Conservation (phyloP, 2,888 invertebrate genomes). For the Papilio elwesi region DNA sequence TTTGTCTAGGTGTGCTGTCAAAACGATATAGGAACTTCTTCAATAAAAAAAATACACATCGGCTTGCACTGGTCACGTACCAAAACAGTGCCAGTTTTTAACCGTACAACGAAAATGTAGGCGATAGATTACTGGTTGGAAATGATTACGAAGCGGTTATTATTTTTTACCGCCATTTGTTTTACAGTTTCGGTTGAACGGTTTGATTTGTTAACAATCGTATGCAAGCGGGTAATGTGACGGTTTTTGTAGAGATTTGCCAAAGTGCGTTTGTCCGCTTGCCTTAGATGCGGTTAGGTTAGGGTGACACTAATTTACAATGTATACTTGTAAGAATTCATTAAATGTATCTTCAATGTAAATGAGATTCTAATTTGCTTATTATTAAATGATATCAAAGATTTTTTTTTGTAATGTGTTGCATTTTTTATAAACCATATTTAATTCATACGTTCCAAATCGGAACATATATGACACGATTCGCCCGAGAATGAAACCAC, state of each 20-base stretch:
- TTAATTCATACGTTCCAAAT: slow-evolving; percentile 14
- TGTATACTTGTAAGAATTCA: no score
- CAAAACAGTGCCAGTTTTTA: background rate
- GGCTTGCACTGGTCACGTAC: background rate
- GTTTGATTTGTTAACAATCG: slow-evolving; percentile 46
- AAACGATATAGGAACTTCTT: background rate
- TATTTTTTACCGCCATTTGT: slow-evolving; percentile 39
- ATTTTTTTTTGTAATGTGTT: no score
- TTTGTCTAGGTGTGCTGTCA: no score
- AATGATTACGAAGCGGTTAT: slow-evolving; percentile 33
- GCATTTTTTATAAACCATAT: background rate
- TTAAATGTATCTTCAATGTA: background rate
- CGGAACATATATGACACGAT: slow-evolving; percentile 22
- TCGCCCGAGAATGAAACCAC: slow-evolving; percentile 21
- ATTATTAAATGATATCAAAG: no score
- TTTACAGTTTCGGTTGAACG: slow-evolving; percentile 40
- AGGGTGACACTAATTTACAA: slow-evolving; percentile 26
- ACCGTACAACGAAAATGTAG: background rate
- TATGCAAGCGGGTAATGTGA: slow-evolving; percentile 39
- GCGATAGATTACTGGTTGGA: background rate
- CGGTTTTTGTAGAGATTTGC: slow-evolving; percentile 39
- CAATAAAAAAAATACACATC: background rate
- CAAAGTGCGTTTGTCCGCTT: slow-evolving; percentile 29
- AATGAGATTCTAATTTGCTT: no score
- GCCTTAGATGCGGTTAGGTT: slow-evolving; percentile 19